Evolutionary conservation across 2,113 vertebrate genomes (phyloP).

Genomic region (Solea senegalensis): DNA sequence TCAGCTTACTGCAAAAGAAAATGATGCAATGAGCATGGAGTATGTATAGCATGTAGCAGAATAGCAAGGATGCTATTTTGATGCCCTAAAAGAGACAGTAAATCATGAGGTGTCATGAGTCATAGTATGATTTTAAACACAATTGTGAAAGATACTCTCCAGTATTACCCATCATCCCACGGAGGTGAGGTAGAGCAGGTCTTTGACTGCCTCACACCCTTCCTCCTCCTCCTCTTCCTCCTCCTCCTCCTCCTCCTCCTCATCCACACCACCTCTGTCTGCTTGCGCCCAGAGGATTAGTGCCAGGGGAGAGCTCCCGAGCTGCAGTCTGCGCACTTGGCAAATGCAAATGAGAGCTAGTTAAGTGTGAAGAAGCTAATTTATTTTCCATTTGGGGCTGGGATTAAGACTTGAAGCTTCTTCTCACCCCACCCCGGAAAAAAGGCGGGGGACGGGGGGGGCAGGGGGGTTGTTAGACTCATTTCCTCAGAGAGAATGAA

Average conservation of each 20-base stretch:
- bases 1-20: no score
- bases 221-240: conserved; percentile 23
- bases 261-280: conserved; percentile 64
- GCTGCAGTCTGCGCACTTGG: conserved; percentile 72
- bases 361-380: conserved; percentile 91
- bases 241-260: conserved; percentile 40
- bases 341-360: conserved; percentile 87
- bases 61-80: not conserved
- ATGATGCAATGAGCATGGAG: no score
- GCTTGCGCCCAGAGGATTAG: conserved; percentile 79
- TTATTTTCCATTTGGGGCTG: conserved; percentile 88
- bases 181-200: conserved; percentile 41
- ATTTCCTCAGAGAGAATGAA: conserved; percentile 51
- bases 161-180: conserved; percentile 12
- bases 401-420: conserved; percentile 87
- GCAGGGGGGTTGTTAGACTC: conserved; percentile 35
- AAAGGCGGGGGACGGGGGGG: conserved; percentile 1
- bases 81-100: not conserved
- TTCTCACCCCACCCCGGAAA: conserved; percentile 61
- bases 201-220: conserved; percentile 32
- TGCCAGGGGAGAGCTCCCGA: conserved; percentile 75
- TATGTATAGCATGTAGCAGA: no score
- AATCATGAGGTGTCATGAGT: not conserved
- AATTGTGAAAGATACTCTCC: not conserved
- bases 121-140: not conserved